A percentile compares a stretch with the other conserved stretches of the same genome.
Conservation (phyloP, 1,140 invertebrate genomes). For the Nebria ingens region DNA sequence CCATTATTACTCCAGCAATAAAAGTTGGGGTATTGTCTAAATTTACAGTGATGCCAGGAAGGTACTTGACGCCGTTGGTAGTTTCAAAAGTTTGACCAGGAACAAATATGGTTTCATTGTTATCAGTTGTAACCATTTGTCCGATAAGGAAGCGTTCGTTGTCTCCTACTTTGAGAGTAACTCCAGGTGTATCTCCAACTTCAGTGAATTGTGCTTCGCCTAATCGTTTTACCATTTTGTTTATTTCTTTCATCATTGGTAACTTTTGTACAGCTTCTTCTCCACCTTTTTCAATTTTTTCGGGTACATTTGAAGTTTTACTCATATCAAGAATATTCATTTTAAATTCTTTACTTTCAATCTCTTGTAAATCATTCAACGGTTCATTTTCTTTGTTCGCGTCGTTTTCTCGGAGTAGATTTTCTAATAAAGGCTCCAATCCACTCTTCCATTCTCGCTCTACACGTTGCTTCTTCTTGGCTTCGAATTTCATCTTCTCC, state of each 20-base stretch:
- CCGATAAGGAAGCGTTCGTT: constrained; percentile 46
- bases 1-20: constrained; percentile 34
- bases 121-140: constrained; percentile 46
- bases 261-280: constrained; percentile 37
- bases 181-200: not conserved
- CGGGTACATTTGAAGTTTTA: constrained; percentile 33
- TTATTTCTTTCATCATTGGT: constrained; percentile 45
- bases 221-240: constrained; percentile 44
- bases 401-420: constrained; percentile 37
- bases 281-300: constrained; percentile 37
- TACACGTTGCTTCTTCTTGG: constrained; percentile 25
- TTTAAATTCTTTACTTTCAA: not conserved
- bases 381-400: constrained; percentile 29
- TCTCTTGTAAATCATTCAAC: not conserved
- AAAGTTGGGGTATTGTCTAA: constrained; percentile 48
- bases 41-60: constrained; percentile 55
- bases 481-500: constrained; percentile 15
- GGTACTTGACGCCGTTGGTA: constrained; percentile 47
- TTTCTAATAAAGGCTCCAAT: constrained; percentile 39
- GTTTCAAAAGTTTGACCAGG: constrained; percentile 55
- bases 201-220: not conserved
- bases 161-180: constrained; percentile 11
- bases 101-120: constrained; percentile 48
- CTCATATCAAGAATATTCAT: not conserved
- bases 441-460: constrained; percentile 39